Evolutionary conservation across 2,888 invertebrate genomes (phyloP), one percentile per base, ranked within the genome.

Genomic region (Limenitis camilla): DNA sequence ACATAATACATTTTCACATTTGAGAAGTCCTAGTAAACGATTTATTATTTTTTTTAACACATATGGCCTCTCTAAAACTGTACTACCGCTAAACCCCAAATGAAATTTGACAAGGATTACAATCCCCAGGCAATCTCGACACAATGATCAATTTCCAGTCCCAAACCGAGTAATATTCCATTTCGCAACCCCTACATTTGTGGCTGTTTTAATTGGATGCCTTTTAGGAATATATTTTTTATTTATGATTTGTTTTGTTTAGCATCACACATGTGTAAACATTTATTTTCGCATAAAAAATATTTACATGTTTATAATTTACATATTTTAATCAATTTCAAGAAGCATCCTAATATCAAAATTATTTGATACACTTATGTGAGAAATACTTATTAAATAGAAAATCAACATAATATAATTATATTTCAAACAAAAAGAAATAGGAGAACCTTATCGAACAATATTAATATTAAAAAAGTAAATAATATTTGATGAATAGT

Each of bases 131-230:
- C 49, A 73, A 60, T 73, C 69, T 64, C 64, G 60, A 66, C 69
- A 68, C 65, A 68, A 69, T 74, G 76, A 82, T 80, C 75, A 80
- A 78, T 81, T 78, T 76, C 74, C 68, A 76, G 69, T 69, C 66
- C 75, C 71, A 74, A 76, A 76, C 72, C 71, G 70, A 76, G 78
- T 79, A 77, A 79, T 78, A 78, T 76, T 74, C 69, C 72, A 70
- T 75, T 74, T 71, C 68, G 68, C 67, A 65, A 72, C 71, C 71
- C 74, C 67, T 61, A 59, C 65, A 69, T 58, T 62, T 59, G 55
- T 49, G 55, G 53, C 50, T 40, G 56, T 51, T 51, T 56, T 64
- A 61, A 63, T 64, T 64, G 59, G 59, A 59, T 60, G 56, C 49
- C 54, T 60, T 60, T 60, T 30, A 49, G 52, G 40, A 48, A 32